Conservation (phyloP, 2,888 invertebrate species). For the Heliconius hortense region DNA sequence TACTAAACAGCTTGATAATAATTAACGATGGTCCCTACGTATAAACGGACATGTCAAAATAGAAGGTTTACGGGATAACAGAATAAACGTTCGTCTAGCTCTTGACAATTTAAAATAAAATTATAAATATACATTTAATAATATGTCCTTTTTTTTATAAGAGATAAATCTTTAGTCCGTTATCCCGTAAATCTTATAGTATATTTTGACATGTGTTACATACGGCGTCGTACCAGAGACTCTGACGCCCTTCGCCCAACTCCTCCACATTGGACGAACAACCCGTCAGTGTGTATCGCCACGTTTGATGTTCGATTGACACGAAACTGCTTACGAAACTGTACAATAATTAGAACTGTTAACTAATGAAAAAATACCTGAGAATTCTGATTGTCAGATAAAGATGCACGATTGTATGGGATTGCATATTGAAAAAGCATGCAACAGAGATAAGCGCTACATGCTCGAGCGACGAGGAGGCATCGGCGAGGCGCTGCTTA, state of each 20-base stretch:
- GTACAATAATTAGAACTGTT: constrained; percentile 74
- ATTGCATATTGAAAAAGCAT: constrained; percentile 82
- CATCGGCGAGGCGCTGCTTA: constrained; percentile 69
- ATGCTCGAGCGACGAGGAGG: constrained; percentile 73
- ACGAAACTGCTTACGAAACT: constrained; percentile 76
- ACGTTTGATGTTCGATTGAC: constrained; percentile 66
- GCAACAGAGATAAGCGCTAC: constrained; percentile 81
- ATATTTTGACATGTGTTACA: too few relatives aligned
- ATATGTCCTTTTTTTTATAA: too few relatives aligned
- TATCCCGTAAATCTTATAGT: too few relatives aligned
- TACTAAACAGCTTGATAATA: constrained; percentile 36
- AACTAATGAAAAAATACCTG: constrained; percentile 76
- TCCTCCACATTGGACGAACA: constrained; percentile 29
- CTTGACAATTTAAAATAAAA: too few relatives aligned
- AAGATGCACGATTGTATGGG: constrained; percentile 73
- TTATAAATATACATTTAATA: too few relatives aligned
- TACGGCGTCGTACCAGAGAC: background rate
- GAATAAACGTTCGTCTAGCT: too few relatives aligned
- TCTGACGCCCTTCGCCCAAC: background rate
- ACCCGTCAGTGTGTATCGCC: constrained; percentile 46
- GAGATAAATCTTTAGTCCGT: too few relatives aligned
- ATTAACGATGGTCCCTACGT: constrained; percentile 28
- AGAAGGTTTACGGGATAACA: too few relatives aligned
- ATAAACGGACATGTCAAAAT: constrained; percentile 36
- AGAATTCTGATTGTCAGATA: constrained; percentile 79